A percentile compares a stretch with the other conserved stretches of the same genome.
Conservation (phyloP, 2,797 vertebrate species). For the Orientallactaga sibirica region DNA sequence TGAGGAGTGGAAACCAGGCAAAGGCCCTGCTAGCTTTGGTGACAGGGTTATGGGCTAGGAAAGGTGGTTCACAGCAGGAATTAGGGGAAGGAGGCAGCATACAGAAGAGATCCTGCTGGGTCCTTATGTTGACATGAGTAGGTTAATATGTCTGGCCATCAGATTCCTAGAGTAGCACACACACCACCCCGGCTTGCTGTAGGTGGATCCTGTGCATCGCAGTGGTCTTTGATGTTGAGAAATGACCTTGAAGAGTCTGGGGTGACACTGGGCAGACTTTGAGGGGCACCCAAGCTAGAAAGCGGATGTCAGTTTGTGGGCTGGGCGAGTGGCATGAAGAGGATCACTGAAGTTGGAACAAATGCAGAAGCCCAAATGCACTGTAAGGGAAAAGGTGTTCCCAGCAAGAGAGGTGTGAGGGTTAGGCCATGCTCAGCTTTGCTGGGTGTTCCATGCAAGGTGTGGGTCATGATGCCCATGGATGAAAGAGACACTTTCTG, state of each 20-base stretch:
- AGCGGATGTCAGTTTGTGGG: neutral
- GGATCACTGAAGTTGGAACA: neutral
- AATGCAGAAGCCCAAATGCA: neutral
- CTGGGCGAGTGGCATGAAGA: neutral
- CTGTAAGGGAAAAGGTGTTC: neutral
- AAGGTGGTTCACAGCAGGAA: rapidly evolving
- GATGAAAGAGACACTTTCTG: neutral
- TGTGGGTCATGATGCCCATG: neutral
- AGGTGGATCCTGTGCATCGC: neutral
- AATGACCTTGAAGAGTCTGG: neutral
- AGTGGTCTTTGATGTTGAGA: neutral
- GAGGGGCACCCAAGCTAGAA: neutral
- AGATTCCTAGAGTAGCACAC: neutral
- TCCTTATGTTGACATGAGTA: neutral
- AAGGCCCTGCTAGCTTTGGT: neutral
- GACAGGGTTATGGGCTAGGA: neutral
- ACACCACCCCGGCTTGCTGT: neutral
- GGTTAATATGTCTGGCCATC: neutral
- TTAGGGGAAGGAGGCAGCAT: neutral
- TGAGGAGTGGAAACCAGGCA: rapidly evolving
- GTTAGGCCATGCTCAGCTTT: neutral
- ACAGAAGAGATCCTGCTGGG: neutral
- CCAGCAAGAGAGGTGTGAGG: neutral
- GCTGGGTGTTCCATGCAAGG: neutral
- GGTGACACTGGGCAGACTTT: neutral